Percentiles rank a stretch among this genome's conserved stretches.
Evolutionary conservation across 2,888 invertebrate species (phyloP).

Genomic region (Ecdyonurus torrentis): DNA sequence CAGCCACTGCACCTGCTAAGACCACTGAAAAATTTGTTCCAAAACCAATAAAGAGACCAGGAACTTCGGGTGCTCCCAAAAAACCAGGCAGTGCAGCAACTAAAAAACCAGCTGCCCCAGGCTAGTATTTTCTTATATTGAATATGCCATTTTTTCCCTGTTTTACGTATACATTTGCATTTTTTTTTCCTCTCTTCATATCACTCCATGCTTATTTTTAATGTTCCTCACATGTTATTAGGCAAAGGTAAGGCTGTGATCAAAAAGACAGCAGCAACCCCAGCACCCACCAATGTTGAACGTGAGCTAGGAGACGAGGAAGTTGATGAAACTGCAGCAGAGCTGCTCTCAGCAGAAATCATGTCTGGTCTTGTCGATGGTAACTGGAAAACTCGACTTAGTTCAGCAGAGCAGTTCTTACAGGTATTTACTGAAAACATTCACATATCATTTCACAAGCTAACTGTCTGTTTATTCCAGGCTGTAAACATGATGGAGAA

Average conservation of each 20-base stretch:
- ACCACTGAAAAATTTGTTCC: slow-evolving; percentile 40
- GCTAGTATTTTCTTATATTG: not conserved
- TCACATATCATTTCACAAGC: no score
- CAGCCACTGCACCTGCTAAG: slow-evolving; percentile 14
- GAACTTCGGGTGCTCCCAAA: slow-evolving; percentile 19
- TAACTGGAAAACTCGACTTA: slow-evolving; percentile 74
- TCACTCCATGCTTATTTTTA: no score
- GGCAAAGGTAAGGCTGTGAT: slow-evolving; percentile 22
- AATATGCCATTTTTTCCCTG: not conserved
- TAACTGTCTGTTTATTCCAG: slow-evolving; percentile 17
- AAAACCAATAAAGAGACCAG: slow-evolving; percentile 34
- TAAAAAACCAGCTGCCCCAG: slow-evolving; percentile 17
- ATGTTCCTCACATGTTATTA: no score
- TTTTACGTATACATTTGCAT: slow-evolving; percentile 2
- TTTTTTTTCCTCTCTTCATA: no score
- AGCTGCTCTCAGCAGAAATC: slow-evolving; percentile 44
- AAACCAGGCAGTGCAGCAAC: slow-evolving; percentile 19
- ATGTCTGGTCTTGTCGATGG: slow-evolving; percentile 49
- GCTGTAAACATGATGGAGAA: slow-evolving; percentile 42
- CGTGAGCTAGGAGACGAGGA: slow-evolving; percentile 59
- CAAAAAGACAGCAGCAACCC: slow-evolving; percentile 11
- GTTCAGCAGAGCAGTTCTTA: slow-evolving; percentile 54
- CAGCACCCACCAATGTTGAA: slow-evolving; percentile 29
- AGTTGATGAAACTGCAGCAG: slow-evolving; percentile 53
- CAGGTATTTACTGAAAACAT: slow-evolving; percentile 18